A percentile compares a stretch with the other conserved stretches of the same genome.
Conservation (phyloP, 2,113 vertebrate species). For the Tupaia chinensis region DNA sequence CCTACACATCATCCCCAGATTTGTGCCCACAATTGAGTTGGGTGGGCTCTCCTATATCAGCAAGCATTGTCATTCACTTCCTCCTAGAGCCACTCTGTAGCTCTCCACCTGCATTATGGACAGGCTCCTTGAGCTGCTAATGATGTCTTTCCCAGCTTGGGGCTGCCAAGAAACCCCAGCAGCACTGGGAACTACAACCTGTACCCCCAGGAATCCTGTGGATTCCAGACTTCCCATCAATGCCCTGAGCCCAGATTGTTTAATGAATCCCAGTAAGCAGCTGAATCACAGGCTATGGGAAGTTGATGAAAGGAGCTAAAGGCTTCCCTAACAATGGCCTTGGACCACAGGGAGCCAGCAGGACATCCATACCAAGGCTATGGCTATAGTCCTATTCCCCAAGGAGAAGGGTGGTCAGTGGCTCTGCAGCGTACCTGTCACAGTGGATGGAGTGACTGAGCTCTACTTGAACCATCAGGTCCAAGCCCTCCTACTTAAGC, state of each 20-base stretch:
- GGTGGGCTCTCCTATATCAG: neutral
- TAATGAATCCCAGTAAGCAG: neutral
- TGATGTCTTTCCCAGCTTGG: neutral
- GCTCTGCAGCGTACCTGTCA: neutral
- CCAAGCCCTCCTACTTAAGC: neutral
- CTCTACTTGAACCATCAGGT: neutral
- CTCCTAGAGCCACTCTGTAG: neutral
- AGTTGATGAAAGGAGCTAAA: neutral
- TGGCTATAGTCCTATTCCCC: neutral
- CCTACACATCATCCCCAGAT: neutral
- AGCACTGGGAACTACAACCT: neutral
- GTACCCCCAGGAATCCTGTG: neutral
- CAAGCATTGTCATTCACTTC: constrained; percentile 1
- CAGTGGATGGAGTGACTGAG: neutral
- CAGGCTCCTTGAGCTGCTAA: neutral
- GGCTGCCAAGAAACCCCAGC: neutral
- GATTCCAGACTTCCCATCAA: neutral
- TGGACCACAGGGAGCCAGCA: neutral
- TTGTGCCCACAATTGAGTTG: neutral
- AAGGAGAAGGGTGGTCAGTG: neutral
- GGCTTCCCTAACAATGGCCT: neutral
- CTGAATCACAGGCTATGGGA: neutral
- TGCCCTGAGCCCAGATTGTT: neutral
- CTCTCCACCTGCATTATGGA: neutral
- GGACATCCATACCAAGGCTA: neutral